These are phyloP conservation scores for Ctenopoma multispine DNA, from an alignment of 2,797 vertebrate genomes.

Conservation along the genomic window DNA sequence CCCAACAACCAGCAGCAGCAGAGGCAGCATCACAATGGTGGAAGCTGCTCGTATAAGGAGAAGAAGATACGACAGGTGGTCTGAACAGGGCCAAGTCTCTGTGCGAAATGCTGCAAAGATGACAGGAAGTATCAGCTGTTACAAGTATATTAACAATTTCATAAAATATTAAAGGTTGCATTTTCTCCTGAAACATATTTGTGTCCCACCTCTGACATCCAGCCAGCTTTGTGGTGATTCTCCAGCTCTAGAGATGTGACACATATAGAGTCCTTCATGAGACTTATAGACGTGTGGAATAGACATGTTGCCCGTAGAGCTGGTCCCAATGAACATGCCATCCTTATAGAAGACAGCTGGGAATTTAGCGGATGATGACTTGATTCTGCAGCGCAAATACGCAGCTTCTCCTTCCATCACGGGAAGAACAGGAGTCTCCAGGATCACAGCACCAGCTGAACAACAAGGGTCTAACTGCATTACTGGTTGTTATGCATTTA, in stretches of 20 bases:
- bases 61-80: no score
- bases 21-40: no score
- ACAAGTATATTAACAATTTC: no score
- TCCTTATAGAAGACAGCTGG: conserved; percentile 33
- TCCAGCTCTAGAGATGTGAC: not conserved
- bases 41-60: no score
- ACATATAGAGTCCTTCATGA: conserved; percentile 44
- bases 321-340: not conserved
- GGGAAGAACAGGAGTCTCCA: conserved; percentile 19
- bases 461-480: no score
- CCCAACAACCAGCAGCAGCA: no score
- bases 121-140: no score
- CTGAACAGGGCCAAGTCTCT: no score
- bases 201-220: conserved; percentile 5
- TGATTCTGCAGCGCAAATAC: not conserved
- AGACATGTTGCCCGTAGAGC: not conserved
- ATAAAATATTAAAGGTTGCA: no score
- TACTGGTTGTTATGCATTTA: no score
- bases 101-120: no score
- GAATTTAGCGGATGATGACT: not conserved
- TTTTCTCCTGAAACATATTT: no score
- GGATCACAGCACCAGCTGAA: conserved; percentile 23
- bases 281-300: not conserved
- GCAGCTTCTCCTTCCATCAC: not conserved
- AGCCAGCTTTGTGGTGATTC: conserved; percentile 26